Evolutionary conservation across 2,888 invertebrate genomes (phyloP), one percentile per base, ranked within the genome.

Genomic region (Drosophila anceps): DNA sequence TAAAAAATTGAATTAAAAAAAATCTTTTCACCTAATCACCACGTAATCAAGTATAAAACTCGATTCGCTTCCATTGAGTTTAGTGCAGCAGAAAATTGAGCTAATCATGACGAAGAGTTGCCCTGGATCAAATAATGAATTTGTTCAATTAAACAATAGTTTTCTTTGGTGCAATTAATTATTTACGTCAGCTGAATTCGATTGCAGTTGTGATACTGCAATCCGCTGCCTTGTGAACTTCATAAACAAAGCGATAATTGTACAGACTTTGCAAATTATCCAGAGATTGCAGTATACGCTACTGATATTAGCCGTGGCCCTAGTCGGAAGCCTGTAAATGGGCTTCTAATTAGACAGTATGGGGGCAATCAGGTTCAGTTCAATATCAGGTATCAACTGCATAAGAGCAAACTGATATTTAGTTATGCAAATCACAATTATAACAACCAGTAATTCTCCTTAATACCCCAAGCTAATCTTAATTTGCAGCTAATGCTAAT

Each of bases 231-330:
- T 69, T 64, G 58, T 67, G 46, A 54, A 64, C 76, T 33, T 66
- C 59, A 63, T 41, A 54, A 53, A 51, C 63, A 62, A 63, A 58
- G 46, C 50, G 63, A 37, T 44, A 27, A 51, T 51, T 39, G 51
- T 31, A 63, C 61, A 55, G 57, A 46, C 50, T 33, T 33, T 24
- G 33, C 54, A 61, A 70, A 86, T 86, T 74, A 78, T 20, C 70
- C n/a, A 37, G 54, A 37, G 4, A 35, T 27, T 37, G 27, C 54
- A 6, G 62, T 69, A 54, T 44, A 12, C 54, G 43, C 29, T 7
- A 15, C 9, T 43, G 7, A 55, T 44, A 82, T 76, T 35, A 44
- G 29, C 44, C 41, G 39, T 77, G 75, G 58, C 65, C 63, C 69
- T 69, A 64, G 54, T 41, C 31, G 68, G 54, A n/a, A n/a, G 50